Conservation (phyloP, 2,888 invertebrate genomes). For the Phyllotreta striolata region DNA sequence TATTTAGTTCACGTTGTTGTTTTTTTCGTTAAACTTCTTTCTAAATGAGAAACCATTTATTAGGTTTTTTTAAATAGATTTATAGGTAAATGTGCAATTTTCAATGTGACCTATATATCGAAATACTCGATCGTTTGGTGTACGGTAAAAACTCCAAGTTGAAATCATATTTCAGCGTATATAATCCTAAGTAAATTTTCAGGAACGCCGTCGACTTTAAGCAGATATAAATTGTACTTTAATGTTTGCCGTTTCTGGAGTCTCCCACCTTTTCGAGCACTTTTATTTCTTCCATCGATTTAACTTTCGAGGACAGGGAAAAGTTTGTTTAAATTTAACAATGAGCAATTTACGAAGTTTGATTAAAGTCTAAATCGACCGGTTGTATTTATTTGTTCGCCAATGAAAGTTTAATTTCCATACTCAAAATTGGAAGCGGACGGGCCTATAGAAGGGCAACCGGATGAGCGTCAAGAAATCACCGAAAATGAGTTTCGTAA, state of each 20-base stretch:
- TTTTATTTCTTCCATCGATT: conserved; percentile 51
- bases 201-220: conserved; percentile 40
- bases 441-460: not conserved
- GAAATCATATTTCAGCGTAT: conserved; percentile 48
- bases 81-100: no score
- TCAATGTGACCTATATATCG: no score
- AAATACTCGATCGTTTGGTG: no score
- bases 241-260: conserved; percentile 47
- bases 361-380: conserved; percentile 54
- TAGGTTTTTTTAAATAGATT: no score
- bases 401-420: conserved; percentile 40
- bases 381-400: conserved; percentile 41
- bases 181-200: conserved; percentile 46
- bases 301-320: conserved; percentile 52
- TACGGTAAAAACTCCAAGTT: conserved; percentile 38
- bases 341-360: conserved; percentile 59
- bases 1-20: no score
- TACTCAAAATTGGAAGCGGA: conserved; percentile 33
- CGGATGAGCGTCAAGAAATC: conserved; percentile 9
- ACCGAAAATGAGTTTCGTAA: conserved; percentile 22
- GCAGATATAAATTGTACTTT: conserved; percentile 50
- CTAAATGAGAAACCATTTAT: no score
- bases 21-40: no score
- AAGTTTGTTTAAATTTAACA: conserved; percentile 54
- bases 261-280: conserved; percentile 47